phyloP scores from a whole-genome alignment of 92 coral and sea anemone species.

The Virgularia gustaviana region DNA sequence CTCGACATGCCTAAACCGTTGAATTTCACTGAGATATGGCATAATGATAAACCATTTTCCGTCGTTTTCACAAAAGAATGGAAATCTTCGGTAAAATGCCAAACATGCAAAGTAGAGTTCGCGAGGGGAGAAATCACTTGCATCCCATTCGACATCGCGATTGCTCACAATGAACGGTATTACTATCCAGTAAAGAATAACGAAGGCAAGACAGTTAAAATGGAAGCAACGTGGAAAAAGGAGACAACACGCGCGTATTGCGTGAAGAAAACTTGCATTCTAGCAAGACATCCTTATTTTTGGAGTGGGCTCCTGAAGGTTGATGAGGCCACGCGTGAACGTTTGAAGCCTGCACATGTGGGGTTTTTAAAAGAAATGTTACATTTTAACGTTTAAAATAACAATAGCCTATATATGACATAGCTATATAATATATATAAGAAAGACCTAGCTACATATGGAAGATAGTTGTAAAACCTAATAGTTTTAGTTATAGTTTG shows the following conservation, averaged over 20 bases:
- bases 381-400: constrained; percentile 31
- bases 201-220: constrained; percentile 9
- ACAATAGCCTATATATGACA: no score
- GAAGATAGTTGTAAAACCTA: no score
- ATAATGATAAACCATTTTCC: constrained; percentile 45
- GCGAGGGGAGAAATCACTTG: constrained; percentile 17
- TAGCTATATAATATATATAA: no score
- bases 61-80: constrained; percentile 31
- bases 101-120: constrained; percentile 48
- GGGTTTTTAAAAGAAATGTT: constrained; percentile 19
- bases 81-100: constrained; percentile 16
- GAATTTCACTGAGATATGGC: constrained; percentile 42
- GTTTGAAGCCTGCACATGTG: constrained; percentile 9
- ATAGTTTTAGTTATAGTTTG: no score
- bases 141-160: constrained; percentile 27
- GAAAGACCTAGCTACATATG: no score
- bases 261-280: constrained; percentile 24
- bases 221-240: constrained; percentile 35
- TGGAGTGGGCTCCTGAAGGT: constrained; percentile 23
- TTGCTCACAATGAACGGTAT: constrained; percentile 22
- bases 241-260: constrained; percentile 24
- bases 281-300: constrained; percentile 34
- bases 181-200: constrained; percentile 20
- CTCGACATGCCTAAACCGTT: constrained; percentile 39
- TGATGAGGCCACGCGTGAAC: constrained; percentile 13